phyloP scores from a whole-genome alignment of 2,888 invertebrate species.

The Drosophila antonietae region DNA sequence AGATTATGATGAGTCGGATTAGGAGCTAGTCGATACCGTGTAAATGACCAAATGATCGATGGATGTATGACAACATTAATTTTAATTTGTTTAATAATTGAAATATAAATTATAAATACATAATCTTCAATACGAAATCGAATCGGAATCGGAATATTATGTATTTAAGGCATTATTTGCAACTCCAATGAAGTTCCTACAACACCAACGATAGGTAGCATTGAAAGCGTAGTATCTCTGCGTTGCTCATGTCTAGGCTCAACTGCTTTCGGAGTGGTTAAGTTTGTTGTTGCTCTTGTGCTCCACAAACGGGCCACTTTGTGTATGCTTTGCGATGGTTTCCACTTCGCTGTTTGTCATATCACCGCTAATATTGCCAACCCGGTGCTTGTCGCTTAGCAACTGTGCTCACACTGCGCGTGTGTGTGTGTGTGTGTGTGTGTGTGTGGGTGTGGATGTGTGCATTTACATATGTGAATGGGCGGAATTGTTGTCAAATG shows the following conservation, averaged over 20 bases:
- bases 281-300: slow-evolving; percentile 16
- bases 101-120: not conserved
- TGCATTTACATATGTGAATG: slow-evolving; percentile 13
- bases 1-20: slow-evolving; percentile 18
- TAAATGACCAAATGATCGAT: not conserved
- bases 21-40: slow-evolving; percentile 17
- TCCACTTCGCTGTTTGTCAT: slow-evolving; percentile 64
- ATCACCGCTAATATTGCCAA: slow-evolving; percentile 68
- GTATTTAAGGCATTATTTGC: not conserved
- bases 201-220: too few species aligned
- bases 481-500: slow-evolving; percentile 45
- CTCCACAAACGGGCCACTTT: slow-evolving; percentile 44
- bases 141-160: not conserved
- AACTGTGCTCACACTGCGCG: slow-evolving; percentile 7
- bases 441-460: not conserved
- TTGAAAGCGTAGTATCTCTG: not conserved
- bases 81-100: not conserved
- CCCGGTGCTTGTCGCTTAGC: slow-evolving; percentile 56
- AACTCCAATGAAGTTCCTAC: too few species aligned
- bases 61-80: too few species aligned
- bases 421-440: not conserved
- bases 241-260: not conserved
- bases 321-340: slow-evolving; percentile 52
- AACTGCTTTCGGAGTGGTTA: not conserved
- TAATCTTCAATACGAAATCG: not conserved